These are phyloP conservation scores for Lagopus muta DNA, from an alignment of 2,113 vertebrate genomes.

Conservation along the genomic window DNA sequence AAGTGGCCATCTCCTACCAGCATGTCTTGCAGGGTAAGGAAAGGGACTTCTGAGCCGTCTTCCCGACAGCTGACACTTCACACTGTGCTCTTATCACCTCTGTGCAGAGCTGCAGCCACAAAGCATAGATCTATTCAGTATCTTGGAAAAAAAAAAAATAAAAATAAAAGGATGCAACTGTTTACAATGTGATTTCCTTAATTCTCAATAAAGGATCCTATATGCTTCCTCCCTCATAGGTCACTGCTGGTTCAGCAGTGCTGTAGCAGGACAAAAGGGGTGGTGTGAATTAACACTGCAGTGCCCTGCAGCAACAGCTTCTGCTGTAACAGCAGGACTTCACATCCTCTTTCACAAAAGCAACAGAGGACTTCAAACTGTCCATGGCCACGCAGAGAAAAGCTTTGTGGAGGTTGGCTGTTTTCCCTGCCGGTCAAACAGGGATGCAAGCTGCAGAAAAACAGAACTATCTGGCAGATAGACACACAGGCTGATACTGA, in stretches of 20 bases:
- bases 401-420: neutral
- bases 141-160: neutral
- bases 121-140: neutral
- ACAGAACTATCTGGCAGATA: neutral
- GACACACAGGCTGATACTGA: neutral
- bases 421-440: neutral
- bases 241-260: neutral
- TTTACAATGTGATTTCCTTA: constrained; percentile 44
- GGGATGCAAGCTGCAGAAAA: neutral
- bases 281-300: neutral
- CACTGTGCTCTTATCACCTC: neutral
- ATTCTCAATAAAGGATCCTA: constrained; percentile 42
- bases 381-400: neutral
- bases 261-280: neutral
- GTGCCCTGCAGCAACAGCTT: constrained; percentile 13
- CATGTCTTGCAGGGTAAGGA: neutral
- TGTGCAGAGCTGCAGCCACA: neutral
- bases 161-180: neutral
- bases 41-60: neutral
- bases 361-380: neutral
- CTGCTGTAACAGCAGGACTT: neutral
- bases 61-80: neutral
- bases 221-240: constrained; percentile 50
- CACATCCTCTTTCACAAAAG: neutral
- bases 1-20: constrained; percentile 32